These are phyloP conservation scores for Poecilobothrus nobilitatus DNA, from an alignment of 2,888 invertebrate genomes.

Conservation along the genomic window DNA sequence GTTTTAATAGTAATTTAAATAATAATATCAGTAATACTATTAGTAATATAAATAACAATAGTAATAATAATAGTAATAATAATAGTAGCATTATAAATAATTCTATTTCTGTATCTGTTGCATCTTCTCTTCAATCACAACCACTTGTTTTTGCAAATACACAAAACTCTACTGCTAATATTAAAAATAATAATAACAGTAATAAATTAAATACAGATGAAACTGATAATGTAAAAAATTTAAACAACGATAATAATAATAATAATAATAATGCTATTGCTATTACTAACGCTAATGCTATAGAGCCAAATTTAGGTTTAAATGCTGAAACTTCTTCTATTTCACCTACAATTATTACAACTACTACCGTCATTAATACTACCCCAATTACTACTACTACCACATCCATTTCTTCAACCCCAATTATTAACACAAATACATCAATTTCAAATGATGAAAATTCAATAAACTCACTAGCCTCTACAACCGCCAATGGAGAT, in stretches of 20 bases:
- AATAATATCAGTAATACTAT: not conserved
- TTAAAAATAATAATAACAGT: not conserved
- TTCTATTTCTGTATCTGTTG: slow-evolving; percentile 8
- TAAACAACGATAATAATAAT: slow-evolving; percentile 3
- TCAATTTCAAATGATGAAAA: slow-evolving; percentile 6
- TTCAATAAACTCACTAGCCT: not conserved
- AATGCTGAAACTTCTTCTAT: not conserved
- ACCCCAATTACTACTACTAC: not conserved
- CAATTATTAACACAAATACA: not conserved
- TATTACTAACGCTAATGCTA: not conserved
- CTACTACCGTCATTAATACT: not conserved
- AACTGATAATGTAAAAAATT: not conserved
- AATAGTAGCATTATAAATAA: not conserved
- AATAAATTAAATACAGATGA: not conserved
- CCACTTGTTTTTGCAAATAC: not conserved
- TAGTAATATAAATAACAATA: not conserved
- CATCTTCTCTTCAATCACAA: slow-evolving; percentile 17
- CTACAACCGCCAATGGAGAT: slow-evolving; percentile 12
- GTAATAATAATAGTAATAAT: not conserved
- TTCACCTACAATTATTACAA: not conserved
- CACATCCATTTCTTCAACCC: not conserved
- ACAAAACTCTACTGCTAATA: not conserved
- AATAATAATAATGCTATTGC: slow-evolving; percentile 12
- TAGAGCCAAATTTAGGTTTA: not conserved
- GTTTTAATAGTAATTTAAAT: slow-evolving; percentile 1